Evolutionary conservation across 1,140 invertebrate species (phyloP).

Genomic region (Oppia nitens): DNA sequence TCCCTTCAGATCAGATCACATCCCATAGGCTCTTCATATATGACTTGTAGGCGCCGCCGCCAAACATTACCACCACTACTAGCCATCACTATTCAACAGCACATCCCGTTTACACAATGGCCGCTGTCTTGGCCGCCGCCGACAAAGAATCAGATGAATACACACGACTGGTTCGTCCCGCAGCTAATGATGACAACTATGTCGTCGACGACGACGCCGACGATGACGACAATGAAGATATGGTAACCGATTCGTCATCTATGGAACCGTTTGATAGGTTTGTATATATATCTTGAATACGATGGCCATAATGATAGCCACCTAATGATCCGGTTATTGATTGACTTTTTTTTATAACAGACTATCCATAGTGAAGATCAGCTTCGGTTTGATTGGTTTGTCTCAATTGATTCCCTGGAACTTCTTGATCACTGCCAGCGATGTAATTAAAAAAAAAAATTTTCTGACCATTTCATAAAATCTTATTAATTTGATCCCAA

Average conservation of each 20-base stretch:
- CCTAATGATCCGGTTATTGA: no score
- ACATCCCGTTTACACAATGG: no score
- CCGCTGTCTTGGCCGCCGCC: no score
- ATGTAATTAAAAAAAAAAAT: conserved; percentile 45
- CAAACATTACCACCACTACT: no score
- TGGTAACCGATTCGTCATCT: background rate
- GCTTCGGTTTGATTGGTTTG: conserved; percentile 77
- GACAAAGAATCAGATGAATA: no score
- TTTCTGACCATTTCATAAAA: no score
- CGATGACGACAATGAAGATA: background rate
- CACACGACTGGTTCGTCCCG: background rate
- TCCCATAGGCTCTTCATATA: no score
- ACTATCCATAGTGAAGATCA: conserved; percentile 50
- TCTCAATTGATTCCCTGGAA: conserved; percentile 83
- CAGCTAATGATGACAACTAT: background rate
- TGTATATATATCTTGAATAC: background rate
- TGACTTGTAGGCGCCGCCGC: no score
- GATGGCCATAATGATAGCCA: no score
- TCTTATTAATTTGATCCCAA: background rate
- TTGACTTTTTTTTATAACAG: conserved; percentile 32
- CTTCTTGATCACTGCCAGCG: conserved; percentile 84
- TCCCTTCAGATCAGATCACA: no score
- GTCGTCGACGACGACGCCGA: background rate
- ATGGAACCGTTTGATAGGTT: background rate
- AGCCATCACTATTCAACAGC: no score